Evolutionary conservation across 2,797 vertebrate genomes (phyloP).

Genomic region (Carapus acus): DNA sequence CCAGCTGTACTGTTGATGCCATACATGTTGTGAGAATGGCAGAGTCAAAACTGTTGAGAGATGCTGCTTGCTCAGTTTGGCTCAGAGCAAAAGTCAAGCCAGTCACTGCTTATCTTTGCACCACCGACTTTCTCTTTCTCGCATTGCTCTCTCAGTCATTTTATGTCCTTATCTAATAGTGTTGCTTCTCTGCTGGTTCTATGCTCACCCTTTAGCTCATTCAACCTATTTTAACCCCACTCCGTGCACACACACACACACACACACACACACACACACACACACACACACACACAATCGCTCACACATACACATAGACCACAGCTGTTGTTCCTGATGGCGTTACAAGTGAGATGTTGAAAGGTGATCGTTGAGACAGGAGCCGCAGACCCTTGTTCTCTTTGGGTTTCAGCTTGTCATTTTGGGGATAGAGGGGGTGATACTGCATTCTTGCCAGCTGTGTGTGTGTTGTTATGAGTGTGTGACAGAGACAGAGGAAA

Average conservation of each 20-base stretch:
- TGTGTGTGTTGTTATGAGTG: conserved; percentile 2
- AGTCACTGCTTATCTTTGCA: too few relatives aligned
- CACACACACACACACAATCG: conserved; percentile 23
- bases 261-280: conserved; percentile 20
- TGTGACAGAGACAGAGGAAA: conserved; percentile 22
- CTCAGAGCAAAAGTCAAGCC: too few relatives aligned
- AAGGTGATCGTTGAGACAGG: conserved; percentile 69
- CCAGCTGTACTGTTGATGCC: too few relatives aligned
- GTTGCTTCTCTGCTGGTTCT: conserved; percentile 45
- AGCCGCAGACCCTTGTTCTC: conserved; percentile 72
- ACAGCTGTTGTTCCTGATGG: conserved; percentile 76
- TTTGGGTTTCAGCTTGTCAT: conserved; percentile 66
- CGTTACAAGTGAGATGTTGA: conserved; percentile 78
- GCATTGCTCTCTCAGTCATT: conserved; percentile 17
- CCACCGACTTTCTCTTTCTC: too few relatives aligned
- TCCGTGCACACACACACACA: conserved; percentile 22
- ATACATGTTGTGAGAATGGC: too few relatives aligned
- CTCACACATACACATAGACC: conserved; percentile 35
- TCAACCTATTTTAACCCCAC: conserved; percentile 21
- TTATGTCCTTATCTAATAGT: conserved; percentile 35
- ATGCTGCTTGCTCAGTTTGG: too few relatives aligned
- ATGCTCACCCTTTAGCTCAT: conserved; percentile 28
- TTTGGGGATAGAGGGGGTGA: conserved; percentile 50
- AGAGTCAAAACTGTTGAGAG: too few relatives aligned
- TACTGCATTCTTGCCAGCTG: conserved; percentile 53